Conservation (phyloP, 2,797 vertebrate genomes). For the Lindbergichthys nudifrons region DNA sequence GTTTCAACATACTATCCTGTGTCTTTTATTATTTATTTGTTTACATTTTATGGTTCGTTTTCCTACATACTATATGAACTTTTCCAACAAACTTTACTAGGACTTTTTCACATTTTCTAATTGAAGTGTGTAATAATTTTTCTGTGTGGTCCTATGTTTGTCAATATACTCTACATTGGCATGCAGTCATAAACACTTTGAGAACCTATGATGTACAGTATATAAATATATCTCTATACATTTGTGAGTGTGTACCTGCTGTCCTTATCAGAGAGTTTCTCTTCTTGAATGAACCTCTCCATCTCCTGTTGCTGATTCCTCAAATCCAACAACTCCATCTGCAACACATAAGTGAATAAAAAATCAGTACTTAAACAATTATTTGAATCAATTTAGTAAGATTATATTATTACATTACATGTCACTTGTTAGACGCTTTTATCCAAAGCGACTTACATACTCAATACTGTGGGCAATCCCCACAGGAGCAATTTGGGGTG, state of each 20-base stretch:
- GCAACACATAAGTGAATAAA: slow-evolving; percentile 43
- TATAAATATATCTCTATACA: neutral
- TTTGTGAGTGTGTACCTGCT: slow-evolving; percentile 76
- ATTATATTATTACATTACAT: too few relatives aligned
- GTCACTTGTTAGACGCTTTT: too few relatives aligned
- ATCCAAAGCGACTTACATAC: too few relatives aligned
- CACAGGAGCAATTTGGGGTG: too few relatives aligned
- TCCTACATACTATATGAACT: neutral
- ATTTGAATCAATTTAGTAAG: neutral
- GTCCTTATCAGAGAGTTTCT: slow-evolving; percentile 71
- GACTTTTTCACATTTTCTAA: too few relatives aligned
- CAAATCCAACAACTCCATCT: slow-evolving; percentile 90
- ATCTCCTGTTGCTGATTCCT: slow-evolving; percentile 83
- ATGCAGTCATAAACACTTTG: neutral
- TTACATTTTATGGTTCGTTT: too few relatives aligned
- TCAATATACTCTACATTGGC: neutral
- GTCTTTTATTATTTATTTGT: neutral
- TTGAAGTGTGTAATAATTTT: too few relatives aligned
- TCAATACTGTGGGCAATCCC: too few relatives aligned
- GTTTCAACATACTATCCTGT: neutral
- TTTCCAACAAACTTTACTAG: too few relatives aligned
- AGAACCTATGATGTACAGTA: neutral
- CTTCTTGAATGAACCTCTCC: slow-evolving; percentile 73
- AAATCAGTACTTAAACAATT: slow-evolving; percentile 14
- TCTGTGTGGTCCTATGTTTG: too few relatives aligned